These are phyloP conservation scores for Ammodramus savannarum DNA, from an alignment of 2,113 vertebrate species.

Conservation along the genomic window DNA sequence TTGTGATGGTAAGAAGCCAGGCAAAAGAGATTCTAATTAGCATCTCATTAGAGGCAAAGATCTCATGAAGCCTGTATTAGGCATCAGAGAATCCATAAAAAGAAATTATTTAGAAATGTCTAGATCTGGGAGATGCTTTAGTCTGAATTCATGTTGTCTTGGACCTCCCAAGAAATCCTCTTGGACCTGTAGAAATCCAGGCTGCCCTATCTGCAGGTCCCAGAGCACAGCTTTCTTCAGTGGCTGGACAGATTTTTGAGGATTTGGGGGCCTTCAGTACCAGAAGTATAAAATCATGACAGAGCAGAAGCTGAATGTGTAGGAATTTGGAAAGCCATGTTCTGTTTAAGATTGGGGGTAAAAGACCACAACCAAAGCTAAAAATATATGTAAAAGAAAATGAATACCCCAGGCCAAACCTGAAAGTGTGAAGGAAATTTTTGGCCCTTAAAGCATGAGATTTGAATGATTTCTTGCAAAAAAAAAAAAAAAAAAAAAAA, in stretches of 20 bases:
- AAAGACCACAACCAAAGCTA: not conserved
- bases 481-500: not conserved
- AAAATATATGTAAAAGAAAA: not conserved
- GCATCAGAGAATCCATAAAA: not conserved
- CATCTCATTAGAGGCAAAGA: not conserved
- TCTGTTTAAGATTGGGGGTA: accelerated
- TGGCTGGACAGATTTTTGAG: not conserved
- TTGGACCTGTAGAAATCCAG: not conserved
- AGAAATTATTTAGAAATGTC: not conserved
- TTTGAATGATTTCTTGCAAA: not conserved
- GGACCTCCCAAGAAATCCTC: not conserved
- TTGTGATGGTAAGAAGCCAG: not conserved
- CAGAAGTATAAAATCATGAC: not conserved
- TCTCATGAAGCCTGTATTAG: not conserved
- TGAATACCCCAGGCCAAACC: not conserved
- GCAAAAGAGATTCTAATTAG: not conserved
- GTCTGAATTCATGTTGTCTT: not conserved
- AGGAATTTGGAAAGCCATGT: not conserved
- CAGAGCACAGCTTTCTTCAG: not conserved
- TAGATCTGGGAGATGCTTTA: not conserved
- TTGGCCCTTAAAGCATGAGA: not conserved
- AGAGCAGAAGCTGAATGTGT: not conserved
- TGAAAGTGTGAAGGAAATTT: not conserved
- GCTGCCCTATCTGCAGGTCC: not conserved
- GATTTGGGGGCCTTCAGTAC: not conserved